These are phyloP conservation scores for Montipora capricornis DNA, from an alignment of 64 coral and sea anemone species.

Conservation along the genomic window DNA sequence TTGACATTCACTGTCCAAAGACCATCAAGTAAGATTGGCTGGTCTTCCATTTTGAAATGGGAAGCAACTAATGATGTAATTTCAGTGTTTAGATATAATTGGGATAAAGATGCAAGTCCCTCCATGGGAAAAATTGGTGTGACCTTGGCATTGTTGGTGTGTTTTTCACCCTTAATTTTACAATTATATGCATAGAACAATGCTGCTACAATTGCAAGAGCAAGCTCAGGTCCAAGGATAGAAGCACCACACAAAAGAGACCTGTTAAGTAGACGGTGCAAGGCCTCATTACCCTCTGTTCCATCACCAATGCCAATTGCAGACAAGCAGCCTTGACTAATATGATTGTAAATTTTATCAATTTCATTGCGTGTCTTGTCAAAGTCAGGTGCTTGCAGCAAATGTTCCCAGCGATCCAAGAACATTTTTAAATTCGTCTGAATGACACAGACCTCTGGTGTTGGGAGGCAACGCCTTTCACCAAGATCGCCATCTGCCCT, in stretches of 20 bases:
- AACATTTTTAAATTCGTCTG: slow-evolving; percentile 59
- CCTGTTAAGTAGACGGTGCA: not conserved
- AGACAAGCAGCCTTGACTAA: not conserved
- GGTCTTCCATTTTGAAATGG: not conserved
- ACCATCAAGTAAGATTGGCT: not conserved
- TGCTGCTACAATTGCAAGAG: not conserved
- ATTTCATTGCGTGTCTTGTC: slow-evolving; percentile 14
- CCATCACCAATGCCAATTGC: not conserved
- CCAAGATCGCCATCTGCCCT: slow-evolving; percentile 36
- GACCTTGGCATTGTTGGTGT: slow-evolving; percentile 22
- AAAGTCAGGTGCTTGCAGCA: not conserved
- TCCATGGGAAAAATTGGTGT: not conserved
- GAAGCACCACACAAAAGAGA: slow-evolving; percentile 16
- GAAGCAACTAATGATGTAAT: not conserved
- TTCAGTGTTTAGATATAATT: not conserved
- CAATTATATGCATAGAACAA: slow-evolving; percentile 37
- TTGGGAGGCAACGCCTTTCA: slow-evolving; percentile 6
- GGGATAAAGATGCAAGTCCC: not conserved
- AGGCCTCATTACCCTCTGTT: not conserved
- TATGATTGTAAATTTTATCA: not conserved
- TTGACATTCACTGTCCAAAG: not conserved
- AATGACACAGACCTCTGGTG: slow-evolving; percentile 47
- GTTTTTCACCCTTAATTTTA: slow-evolving; percentile 13
- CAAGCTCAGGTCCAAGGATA: slow-evolving; percentile 9
- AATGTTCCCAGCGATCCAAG: slow-evolving; percentile 20